Conservation (phyloP, 2,888 invertebrate species). For the Cinara cedri region DNA sequence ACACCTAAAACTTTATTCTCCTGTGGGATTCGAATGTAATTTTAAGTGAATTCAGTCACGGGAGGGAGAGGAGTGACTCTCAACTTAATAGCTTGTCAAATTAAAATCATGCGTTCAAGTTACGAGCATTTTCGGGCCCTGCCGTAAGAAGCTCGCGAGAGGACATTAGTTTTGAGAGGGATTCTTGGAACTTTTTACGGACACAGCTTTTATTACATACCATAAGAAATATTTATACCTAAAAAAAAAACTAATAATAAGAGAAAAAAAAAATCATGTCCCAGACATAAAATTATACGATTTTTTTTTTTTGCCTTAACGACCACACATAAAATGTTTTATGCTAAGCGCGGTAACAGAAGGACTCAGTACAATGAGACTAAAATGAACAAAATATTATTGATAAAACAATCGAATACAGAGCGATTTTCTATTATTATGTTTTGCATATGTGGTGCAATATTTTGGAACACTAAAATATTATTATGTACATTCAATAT, state of each 20-base stretch:
- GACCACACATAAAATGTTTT: neutral
- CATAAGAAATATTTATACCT: neutral
- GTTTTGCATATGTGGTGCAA: too few relatives aligned
- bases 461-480: too few relatives aligned
- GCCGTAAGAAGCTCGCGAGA: neutral
- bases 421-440: too few relatives aligned
- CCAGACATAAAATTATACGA: neutral
- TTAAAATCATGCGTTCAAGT: conserved; percentile 13
- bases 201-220: neutral
- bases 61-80: neutral
- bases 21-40: too few relatives aligned
- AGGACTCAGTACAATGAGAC: neutral
- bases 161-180: too few relatives aligned
- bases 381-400: neutral
- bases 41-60: too few relatives aligned
- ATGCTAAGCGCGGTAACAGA: neutral
- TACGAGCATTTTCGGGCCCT: neutral
- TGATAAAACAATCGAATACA: neutral
- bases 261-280: neutral
- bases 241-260: neutral
- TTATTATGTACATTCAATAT: too few relatives aligned
- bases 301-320: neutral
- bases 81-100: conserved; percentile 27
- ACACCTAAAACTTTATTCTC: too few relatives aligned
- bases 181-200: conserved; percentile 2